A percentile compares a stretch with the other conserved stretches of the same genome.
Conservation (phyloP, 1,140 invertebrate genomes). For the Zaprionus davidi region DNA sequence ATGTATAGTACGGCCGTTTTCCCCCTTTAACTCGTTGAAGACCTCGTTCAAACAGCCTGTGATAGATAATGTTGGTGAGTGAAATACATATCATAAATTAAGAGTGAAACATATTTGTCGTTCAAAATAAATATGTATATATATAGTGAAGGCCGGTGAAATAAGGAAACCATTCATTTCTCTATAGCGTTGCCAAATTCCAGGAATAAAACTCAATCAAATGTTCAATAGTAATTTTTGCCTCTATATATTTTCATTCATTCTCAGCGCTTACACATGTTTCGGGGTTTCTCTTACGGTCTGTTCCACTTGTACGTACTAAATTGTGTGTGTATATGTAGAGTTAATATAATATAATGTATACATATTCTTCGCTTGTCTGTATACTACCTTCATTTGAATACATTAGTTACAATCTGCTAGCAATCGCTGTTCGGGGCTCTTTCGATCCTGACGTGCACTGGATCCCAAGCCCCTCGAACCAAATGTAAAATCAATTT, state of each 20-base stretch:
- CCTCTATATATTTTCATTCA: slow-evolving; percentile 27
- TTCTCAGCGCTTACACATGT: slow-evolving; percentile 59
- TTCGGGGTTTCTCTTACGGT: slow-evolving; percentile 53
- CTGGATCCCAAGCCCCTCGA: slow-evolving; percentile 4
- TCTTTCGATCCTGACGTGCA: background rate
- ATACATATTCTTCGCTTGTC: slow-evolving; percentile 37
- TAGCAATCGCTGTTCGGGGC: slow-evolving; percentile 19
- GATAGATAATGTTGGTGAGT: too few relatives aligned
- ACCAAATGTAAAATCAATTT: slow-evolving; percentile 55
- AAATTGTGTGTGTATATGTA: slow-evolving; percentile 56
- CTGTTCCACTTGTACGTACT: slow-evolving; percentile 63
- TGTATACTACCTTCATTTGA: slow-evolving; percentile 59
- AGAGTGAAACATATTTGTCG: too few relatives aligned
- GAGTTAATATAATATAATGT: slow-evolving; percentile 35
- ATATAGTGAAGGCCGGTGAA: too few relatives aligned
- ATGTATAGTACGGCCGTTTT: too few relatives aligned
- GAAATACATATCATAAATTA: too few relatives aligned
- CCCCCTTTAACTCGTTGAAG: too few relatives aligned
- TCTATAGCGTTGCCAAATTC: background rate
- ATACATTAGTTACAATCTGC: slow-evolving; percentile 68
- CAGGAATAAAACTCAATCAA: background rate
- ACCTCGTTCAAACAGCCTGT: too few relatives aligned
- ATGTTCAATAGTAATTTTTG: slow-evolving; percentile 26
- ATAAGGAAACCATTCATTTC: too few relatives aligned
- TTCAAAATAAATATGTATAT: too few relatives aligned